Evolutionary conservation across 2,797 vertebrate species (phyloP), one percentile per base, ranked within the genome.

Genomic region (Erethizon dorsatum): DNA sequence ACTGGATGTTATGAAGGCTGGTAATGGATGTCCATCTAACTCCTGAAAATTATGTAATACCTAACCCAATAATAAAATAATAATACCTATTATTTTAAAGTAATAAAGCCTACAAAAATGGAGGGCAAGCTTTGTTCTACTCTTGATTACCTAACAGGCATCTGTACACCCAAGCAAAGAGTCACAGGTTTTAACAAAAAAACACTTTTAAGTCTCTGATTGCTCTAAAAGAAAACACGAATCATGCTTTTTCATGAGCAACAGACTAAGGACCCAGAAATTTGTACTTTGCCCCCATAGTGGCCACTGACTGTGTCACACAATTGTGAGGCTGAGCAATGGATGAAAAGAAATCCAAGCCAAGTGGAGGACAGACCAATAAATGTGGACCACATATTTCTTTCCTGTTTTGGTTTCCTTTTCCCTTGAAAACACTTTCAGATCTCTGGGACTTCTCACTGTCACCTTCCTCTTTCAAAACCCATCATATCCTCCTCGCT

Each of bases 341-440:
- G 17, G 9, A 45, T 65, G 50, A 41, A 56, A 80, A 80, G 67
- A 37, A 61, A 41, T 84, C 31, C n/a, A 80, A n/a, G 10, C 33
- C 9, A 41, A 73, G n/a, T 18, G 33, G 54, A 63, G 56, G 37
- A n/a, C 12, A 33, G 24, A 8, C 41, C 67, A 41, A 73, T 6
- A 47, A 65, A 50, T 14, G 41, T 0, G 73, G 24, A 95, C 65
- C 31, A 17, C 17, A 1, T 45, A 11, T 47, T 71, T 88, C 50
- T 97, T 96, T 92, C 90, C 84, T 41, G 83, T 97, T 83, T 90
- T 77, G 33, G 83, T 96, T 97, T 97, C 95, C 93, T 92, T 96
- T 90, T 83, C 73, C 57, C 56, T 90, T 91, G 90, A 93, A 91
- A 95, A 83, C 17, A 6, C 67, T 96, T 86, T 86, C 67, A 50